A percentile compares a stretch with the other conserved stretches of the same genome.
Evolutionary conservation across 2,797 vertebrate genomes (phyloP).

Genomic region (Alauda arvensis): DNA sequence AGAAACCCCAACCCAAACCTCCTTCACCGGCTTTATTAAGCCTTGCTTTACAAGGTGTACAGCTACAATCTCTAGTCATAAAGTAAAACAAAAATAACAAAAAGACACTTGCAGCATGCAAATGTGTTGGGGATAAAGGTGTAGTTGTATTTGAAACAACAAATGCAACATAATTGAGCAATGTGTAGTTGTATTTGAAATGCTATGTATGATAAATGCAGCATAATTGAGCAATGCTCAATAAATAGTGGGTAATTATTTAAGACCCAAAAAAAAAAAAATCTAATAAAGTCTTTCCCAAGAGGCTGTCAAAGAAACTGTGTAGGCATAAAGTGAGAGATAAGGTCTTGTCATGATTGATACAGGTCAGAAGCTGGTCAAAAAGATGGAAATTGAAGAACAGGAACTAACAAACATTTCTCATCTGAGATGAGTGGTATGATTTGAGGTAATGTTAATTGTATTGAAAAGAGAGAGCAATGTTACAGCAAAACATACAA

Average conservation of each 20-base stretch:
- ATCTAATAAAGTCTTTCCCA: not conserved
- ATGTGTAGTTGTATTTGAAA: not conserved
- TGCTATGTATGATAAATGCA: not conserved
- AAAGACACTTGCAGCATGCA: not conserved
- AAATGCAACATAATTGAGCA: not conserved
- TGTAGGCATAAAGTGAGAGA: not conserved
- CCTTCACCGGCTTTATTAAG: not conserved
- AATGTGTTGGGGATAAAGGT: not conserved
- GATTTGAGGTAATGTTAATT: not conserved
- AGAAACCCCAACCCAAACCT: not conserved
- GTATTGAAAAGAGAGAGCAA: not conserved
- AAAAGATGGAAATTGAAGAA: not conserved
- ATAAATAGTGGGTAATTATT: not conserved
- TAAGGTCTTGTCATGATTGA: not conserved
- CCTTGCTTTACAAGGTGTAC: not conserved
- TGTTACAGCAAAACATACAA: not conserved
- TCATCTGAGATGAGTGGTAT: not conserved
- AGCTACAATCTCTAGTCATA: not conserved
- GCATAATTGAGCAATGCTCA: not conserved
- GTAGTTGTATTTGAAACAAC: not conserved
- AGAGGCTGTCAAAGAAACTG: not conserved
- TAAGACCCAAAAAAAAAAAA: not conserved
- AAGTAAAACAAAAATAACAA: not conserved
- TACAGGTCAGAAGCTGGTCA: not conserved
- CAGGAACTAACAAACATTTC: not conserved